Conservation (phyloP, 35 echinoderm and acorn worm species). For the Acanthaster planci region DNA sequence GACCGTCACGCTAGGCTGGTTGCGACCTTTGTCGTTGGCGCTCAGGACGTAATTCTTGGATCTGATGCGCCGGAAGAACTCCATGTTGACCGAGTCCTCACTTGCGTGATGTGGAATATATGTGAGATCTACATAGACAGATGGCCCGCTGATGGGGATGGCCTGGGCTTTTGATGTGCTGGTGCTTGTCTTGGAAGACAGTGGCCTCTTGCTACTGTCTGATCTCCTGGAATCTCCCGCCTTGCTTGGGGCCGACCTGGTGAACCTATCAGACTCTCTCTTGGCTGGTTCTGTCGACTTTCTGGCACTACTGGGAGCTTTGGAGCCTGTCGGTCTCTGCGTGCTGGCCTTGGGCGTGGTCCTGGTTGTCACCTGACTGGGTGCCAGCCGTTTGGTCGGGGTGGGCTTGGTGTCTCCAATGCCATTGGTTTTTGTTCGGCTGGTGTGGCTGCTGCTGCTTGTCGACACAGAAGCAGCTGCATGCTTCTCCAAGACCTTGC, state of each 20-base stretch:
- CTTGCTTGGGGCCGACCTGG: conserved; percentile 46
- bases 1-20: conserved; percentile 71
- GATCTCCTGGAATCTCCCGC: conserved; percentile 52
- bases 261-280: conserved; percentile 51
- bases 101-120: conserved; percentile 96
- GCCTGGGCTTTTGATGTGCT: conserved; percentile 51
- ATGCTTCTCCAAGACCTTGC: conserved; percentile 16
- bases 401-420: not conserved
- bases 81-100: conserved; percentile 82
- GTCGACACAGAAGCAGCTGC: conserved; percentile 15
- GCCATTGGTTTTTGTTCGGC: conserved; percentile 37
- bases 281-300: conserved; percentile 60
- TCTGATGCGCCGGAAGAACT: conserved; percentile 88
- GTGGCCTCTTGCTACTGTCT: conserved; percentile 43
- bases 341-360: conserved; percentile 55
- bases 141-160: conserved; percentile 86
- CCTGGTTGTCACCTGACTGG: conserved; percentile 51
- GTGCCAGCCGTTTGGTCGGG: not conserved
- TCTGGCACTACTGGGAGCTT: conserved; percentile 37
- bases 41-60: conserved; percentile 96
- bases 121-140: conserved; percentile 86
- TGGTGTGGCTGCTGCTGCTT: conserved; percentile 21
- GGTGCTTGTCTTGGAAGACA: conserved; percentile 38
- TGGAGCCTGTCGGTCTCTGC: conserved; percentile 69
- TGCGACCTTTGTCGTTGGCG: conserved; percentile 72